phyloP scores from a whole-genome alignment of 2,888 invertebrate species.

The Arenicola marina region DNA sequence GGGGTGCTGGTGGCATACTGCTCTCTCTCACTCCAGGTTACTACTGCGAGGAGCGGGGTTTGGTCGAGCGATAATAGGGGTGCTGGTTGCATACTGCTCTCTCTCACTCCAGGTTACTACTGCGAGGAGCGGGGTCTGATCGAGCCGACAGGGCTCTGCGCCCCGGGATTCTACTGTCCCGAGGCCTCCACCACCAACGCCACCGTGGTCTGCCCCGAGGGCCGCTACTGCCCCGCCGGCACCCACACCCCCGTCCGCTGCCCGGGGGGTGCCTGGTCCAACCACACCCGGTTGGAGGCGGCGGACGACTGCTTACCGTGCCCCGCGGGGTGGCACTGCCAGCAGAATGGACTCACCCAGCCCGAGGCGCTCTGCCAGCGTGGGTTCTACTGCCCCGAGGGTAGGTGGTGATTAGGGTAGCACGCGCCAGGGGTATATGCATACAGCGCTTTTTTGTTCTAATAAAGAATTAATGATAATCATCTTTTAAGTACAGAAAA shows the following conservation, averaged over 20 bases:
- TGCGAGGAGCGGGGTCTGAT: conserved; percentile 46
- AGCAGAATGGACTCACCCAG: conserved; percentile 45
- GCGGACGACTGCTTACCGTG: conserved; percentile 48
- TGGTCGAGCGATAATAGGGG: too few species aligned
- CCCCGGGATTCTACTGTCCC: conserved; percentile 52
- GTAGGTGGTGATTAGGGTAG: too few species aligned
- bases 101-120: conserved; percentile 34
- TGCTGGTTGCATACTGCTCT: too few species aligned
- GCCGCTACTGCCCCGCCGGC: conserved; percentile 52
- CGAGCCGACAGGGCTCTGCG: conserved; percentile 45
- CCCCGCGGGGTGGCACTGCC: conserved; percentile 54
- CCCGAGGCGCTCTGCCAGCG: conserved; percentile 52
- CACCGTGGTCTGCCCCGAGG: conserved; percentile 47
- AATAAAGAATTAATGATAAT: too few species aligned
- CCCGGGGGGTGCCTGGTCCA: conserved; percentile 54
- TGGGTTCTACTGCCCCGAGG: conserved; percentile 57
- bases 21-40: too few species aligned
- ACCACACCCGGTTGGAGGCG: conserved; percentile 42
- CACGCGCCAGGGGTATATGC: too few species aligned
- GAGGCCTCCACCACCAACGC: conserved; percentile 44
- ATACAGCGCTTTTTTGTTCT: too few species aligned
- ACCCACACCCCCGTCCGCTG: conserved; percentile 52
- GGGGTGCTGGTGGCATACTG: too few species aligned
- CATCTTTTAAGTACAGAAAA: too few species aligned
- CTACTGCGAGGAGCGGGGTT: conserved; percentile 45